Percentiles rank a stretch among this genome's conserved stretches.
phyloP scores from a whole-genome alignment of 2,888 invertebrate species.

The Lasioglossum oenotherae region DNA sequence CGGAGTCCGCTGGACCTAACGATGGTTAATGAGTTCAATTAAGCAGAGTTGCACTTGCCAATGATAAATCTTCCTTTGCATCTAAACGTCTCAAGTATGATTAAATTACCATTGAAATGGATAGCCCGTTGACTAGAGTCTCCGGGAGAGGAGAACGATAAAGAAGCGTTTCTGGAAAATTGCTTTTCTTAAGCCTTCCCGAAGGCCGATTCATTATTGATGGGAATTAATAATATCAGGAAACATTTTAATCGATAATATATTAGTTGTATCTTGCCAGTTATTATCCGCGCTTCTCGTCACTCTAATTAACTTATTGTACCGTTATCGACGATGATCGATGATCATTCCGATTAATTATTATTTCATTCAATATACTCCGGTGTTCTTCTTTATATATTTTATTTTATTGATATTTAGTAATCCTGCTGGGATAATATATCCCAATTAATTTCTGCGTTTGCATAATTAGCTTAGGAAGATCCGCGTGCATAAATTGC shows the following conservation, averaged over 20 bases:
- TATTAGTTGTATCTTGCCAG: neutral
- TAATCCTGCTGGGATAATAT: neutral
- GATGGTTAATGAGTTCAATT: constrained; percentile 6
- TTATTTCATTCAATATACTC: neutral
- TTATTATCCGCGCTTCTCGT: neutral
- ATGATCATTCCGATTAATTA: neutral
- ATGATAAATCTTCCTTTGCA: constrained; percentile 10
- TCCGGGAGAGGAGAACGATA: neutral
- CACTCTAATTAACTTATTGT: neutral
- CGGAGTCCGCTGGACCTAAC: neutral
- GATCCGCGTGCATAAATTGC: neutral
- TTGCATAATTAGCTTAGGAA: neutral
- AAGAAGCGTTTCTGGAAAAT: neutral
- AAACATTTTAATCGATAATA: neutral
- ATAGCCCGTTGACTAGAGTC: neutral
- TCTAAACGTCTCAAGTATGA: neutral
- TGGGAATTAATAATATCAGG: neutral
- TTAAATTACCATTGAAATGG: constrained; percentile 8
- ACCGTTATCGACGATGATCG: neutral
- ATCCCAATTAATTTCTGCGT: neutral
- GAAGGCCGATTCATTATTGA: neutral
- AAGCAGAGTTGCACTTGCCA: neutral
- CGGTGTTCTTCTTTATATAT: neutral
- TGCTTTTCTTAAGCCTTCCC: neutral
- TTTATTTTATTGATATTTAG: neutral